Evolutionary conservation across 2,797 vertebrate species (phyloP), one percentile per base, ranked within the genome.

Genomic region (Tolypeutes matacus): DNA sequence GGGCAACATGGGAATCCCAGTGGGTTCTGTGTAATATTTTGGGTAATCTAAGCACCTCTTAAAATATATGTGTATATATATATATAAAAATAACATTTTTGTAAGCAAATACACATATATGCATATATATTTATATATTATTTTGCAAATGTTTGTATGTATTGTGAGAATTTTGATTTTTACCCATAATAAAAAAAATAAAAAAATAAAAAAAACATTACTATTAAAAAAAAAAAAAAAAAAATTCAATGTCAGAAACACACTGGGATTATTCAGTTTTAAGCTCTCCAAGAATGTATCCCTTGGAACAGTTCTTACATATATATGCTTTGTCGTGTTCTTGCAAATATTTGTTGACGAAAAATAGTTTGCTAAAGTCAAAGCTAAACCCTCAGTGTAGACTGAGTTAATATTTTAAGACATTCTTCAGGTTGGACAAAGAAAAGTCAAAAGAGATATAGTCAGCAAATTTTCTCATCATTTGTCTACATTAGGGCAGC

Each of bases 191-290:
- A n/a, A n/a, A n/a, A n/a, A n/a, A n/a, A n/a, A n/a, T n/a, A n/a
- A n/a, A n/a, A n/a, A n/a, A n/a, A n/a, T n/a, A n/a, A n/a, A n/a
- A n/a, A n/a, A n/a, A n/a, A n/a, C n/a, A n/a, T n/a, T n/a, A n/a
- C n/a, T n/a, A n/a, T n/a, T n/a, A n/a, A n/a, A n/a, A n/a, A n/a
- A n/a, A n/a, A n/a, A n/a, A n/a, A n/a, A n/a, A n/a, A n/a, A n/a
- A 39, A 39, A 83, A 87, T 69, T 91, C 36, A 94, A 39, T 39
- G 25, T 93, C 27, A 25, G 56, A 91, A 85, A 46, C 34, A 51
- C 4, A 51, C 31, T 58, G 15, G 39, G 7, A 36, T 89, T 84
- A 42, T 84, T 92, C 53, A 13, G 20, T 81, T 84, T 81, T 85
- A 56, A 92, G 31, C 46, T 73, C 15, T 88, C 80, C 27, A 46